Percentiles rank a stretch among this genome's conserved stretches.
Conservation (phyloP, 2,888 invertebrate species). For the Andrena bucephala region DNA sequence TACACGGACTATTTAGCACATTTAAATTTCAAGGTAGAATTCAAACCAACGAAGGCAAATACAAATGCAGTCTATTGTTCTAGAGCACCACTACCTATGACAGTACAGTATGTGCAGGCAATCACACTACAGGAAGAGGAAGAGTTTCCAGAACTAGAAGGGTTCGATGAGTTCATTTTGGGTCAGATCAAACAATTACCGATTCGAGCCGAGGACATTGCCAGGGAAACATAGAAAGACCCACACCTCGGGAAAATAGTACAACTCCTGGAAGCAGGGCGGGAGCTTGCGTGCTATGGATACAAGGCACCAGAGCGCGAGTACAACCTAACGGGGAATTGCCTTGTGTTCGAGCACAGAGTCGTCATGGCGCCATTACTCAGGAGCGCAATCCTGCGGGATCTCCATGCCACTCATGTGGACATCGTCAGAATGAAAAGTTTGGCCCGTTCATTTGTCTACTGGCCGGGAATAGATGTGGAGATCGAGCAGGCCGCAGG, state of each 20-base stretch:
- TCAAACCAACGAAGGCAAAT: slow-evolving; percentile 6
- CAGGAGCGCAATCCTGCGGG: neutral
- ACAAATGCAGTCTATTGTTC: slow-evolving; percentile 8
- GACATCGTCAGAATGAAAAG: neutral
- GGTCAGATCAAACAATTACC: too few species aligned
- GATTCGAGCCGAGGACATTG: too few species aligned
- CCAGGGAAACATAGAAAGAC: too few species aligned
- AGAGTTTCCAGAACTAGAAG: too few species aligned
- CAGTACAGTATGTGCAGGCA: neutral
- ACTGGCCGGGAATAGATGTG: neutral
- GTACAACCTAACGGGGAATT: neutral
- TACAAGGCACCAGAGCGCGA: neutral
- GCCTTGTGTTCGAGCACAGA: neutral
- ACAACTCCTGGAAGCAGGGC: neutral
- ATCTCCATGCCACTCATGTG: neutral
- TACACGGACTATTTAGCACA: neutral
- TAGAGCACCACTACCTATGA: neutral
- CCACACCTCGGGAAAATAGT: too few species aligned
- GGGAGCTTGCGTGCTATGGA: neutral
- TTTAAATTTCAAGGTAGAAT: neutral
- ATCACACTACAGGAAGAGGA: neutral
- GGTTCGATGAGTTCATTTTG: too few species aligned
- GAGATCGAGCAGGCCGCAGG: neutral
- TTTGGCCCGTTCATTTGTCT: neutral
- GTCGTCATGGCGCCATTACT: neutral